phyloP scores from a whole-genome alignment of 2,888 invertebrate species.

The Galerucella nymphaeae region DNA sequence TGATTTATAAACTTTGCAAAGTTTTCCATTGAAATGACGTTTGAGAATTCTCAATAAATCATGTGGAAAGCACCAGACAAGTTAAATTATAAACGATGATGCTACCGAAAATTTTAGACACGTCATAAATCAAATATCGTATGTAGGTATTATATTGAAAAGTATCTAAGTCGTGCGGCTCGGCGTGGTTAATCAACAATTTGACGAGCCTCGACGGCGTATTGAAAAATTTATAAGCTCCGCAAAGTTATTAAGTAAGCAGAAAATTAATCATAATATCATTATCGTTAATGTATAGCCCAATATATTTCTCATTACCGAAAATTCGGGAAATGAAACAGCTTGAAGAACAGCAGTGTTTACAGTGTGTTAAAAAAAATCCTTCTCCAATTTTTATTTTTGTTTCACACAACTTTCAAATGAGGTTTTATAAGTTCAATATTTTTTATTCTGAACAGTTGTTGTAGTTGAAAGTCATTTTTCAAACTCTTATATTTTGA shows the following conservation, averaged over 20 bases:
- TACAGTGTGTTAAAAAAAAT: neutral
- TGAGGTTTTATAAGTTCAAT: no score
- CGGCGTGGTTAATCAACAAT: slow-evolving; percentile 12
- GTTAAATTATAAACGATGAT: slow-evolving; percentile 32
- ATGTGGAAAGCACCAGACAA: slow-evolving; percentile 28
- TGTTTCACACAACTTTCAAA: no score
- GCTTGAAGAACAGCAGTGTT: neutral
- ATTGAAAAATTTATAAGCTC: slow-evolving; percentile 9
- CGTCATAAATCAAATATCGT: slow-evolving; percentile 29
- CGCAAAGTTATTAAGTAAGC: neutral
- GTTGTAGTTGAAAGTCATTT: no score
- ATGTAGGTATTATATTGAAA: slow-evolving; percentile 16
- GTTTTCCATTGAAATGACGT: slow-evolving; percentile 8
- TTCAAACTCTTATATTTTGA: no score
- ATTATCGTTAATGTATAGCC: neutral
- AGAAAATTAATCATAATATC: neutral
- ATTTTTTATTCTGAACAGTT: no score
- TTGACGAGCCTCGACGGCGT: neutral
- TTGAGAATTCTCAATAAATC: slow-evolving; percentile 27
- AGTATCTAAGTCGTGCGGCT: slow-evolving; percentile 7
- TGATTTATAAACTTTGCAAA: slow-evolving; percentile 22
- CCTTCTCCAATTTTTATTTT: no score
- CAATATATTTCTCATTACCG: neutral
- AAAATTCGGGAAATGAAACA: neutral
- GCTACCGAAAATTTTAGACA: slow-evolving; percentile 26